These are phyloP conservation scores for Semnornis frantzii DNA, from an alignment of 2,113 vertebrate species.

Conservation along the genomic window DNA sequence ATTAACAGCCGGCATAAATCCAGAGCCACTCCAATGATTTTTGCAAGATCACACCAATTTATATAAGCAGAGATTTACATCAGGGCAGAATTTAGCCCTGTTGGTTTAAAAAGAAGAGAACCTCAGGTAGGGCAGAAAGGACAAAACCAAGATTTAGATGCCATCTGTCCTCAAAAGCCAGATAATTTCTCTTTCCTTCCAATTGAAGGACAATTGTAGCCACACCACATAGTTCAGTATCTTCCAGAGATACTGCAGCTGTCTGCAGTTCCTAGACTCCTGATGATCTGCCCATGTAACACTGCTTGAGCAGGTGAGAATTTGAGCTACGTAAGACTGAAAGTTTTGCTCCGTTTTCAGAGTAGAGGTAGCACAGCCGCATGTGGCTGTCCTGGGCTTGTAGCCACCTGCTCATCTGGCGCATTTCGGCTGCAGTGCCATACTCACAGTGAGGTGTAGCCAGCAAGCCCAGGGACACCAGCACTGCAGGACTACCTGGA, in stretches of 20 bases:
- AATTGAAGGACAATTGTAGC: not conserved
- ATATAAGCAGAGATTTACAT: conserved; percentile 20
- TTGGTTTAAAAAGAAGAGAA: not conserved
- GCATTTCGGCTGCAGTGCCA: not conserved
- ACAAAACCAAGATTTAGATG: conserved; percentile 15
- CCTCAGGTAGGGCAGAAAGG: not conserved
- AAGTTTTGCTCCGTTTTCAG: not conserved
- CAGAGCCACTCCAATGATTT: conserved; percentile 27
- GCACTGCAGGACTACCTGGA: not conserved
- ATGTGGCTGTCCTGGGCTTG: not conserved
- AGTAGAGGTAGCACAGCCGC: not conserved
- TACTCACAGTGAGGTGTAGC: not conserved
- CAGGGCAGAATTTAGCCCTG: not conserved
- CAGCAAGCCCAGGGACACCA: not conserved
- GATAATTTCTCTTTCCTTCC: not conserved
- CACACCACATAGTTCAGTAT: not conserved
- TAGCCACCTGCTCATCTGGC: not conserved
- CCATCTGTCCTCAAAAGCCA: not conserved
- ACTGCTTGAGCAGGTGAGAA: not conserved
- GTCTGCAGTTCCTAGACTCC: not conserved
- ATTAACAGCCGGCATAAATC: conserved; percentile 11
- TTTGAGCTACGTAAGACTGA: not conserved
- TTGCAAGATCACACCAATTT: conserved; percentile 35
- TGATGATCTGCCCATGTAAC: not conserved
- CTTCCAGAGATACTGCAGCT: not conserved